Conservation (phyloP, 2,888 invertebrate genomes). For the Bellardia pandia region DNA sequence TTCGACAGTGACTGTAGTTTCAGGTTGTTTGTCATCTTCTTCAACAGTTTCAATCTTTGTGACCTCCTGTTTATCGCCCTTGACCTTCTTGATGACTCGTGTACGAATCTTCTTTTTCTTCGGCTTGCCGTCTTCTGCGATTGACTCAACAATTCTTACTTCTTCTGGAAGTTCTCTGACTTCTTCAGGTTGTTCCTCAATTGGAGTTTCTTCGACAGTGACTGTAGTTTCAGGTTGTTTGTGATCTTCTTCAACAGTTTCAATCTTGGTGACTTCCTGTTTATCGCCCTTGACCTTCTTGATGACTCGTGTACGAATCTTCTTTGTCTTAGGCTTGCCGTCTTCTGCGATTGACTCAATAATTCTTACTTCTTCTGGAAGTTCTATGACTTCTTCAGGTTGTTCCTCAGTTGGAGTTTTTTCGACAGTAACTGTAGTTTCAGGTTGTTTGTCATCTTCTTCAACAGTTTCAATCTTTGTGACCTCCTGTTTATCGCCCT, state of each 20-base stretch:
- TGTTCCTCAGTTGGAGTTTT: slow-evolving; percentile 62
- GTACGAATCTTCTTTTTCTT: slow-evolving; percentile 65
- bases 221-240: slow-evolving; percentile 75
- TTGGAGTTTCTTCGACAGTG: slow-evolving; percentile 72
- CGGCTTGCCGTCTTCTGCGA: slow-evolving; percentile 69
- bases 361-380: slow-evolving; percentile 75
- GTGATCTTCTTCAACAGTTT: slow-evolving; percentile 76
- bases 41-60: slow-evolving; percentile 71
- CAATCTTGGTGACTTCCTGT: slow-evolving; percentile 76
- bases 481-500: slow-evolving; percentile 66
- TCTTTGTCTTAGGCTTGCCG: slow-evolving; percentile 76
- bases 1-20: slow-evolving; percentile 69
- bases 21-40: slow-evolving; percentile 70
- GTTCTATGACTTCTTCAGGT: slow-evolving; percentile 50
- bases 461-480: slow-evolving; percentile 68
- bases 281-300: slow-evolving; percentile 76
- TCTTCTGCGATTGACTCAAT: slow-evolving; percentile 79
- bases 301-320: slow-evolving; percentile 75
- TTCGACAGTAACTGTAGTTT: slow-evolving; percentile 67
- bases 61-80: slow-evolving; percentile 67
- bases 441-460: slow-evolving; percentile 68
- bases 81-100: slow-evolving; percentile 66
- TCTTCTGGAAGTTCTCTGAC: slow-evolving; percentile 62
- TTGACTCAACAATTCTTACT: slow-evolving; percentile 60
- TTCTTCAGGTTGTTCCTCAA: slow-evolving; percentile 58